A percentile compares a stretch with the other conserved stretches of the same genome.
These are phyloP conservation scores for Lepidonotus clava DNA, from an alignment of 2,888 invertebrate species.

Conservation along the genomic window DNA sequence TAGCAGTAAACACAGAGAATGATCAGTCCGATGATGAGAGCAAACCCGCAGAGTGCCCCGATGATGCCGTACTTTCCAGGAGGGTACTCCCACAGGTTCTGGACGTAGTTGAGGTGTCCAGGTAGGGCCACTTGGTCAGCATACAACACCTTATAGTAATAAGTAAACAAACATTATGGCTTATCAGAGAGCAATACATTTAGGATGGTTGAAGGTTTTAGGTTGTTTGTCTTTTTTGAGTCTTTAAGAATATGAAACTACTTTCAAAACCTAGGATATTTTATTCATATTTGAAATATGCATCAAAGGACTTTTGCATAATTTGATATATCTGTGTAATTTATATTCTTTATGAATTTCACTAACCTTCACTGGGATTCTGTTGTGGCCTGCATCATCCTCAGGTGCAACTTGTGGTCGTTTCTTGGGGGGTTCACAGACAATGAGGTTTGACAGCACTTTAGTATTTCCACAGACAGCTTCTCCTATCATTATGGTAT, in stretches of 20 bases:
- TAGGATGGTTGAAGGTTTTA: too few relatives aligned
- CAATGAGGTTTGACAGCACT: too few relatives aligned
- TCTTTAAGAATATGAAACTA: too few relatives aligned
- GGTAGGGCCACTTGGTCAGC: background rate
- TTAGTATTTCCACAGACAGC: too few relatives aligned
- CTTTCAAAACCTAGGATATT: too few relatives aligned
- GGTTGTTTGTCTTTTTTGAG: too few relatives aligned
- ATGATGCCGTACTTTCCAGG: background rate
- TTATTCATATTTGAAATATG: too few relatives aligned
- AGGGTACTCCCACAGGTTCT: constrained; percentile 5
- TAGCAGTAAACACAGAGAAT: background rate
- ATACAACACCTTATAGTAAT: background rate
- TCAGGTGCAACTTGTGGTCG: background rate
- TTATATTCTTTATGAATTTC: too few relatives aligned
- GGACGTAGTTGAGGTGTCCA: background rate
- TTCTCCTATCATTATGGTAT: too few relatives aligned
- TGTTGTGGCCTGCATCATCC: background rate
- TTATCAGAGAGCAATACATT: too few relatives aligned
- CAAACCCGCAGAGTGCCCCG: background rate
- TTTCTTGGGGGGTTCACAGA: background rate
- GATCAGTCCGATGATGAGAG: background rate
- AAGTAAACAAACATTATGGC: background rate
- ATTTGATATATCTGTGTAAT: too few relatives aligned
- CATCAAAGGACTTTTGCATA: too few relatives aligned
- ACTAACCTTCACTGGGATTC: background rate